These are phyloP conservation scores for Drosophila arawakana DNA, from an alignment of 1,140 invertebrate species.

Conservation along the genomic window DNA sequence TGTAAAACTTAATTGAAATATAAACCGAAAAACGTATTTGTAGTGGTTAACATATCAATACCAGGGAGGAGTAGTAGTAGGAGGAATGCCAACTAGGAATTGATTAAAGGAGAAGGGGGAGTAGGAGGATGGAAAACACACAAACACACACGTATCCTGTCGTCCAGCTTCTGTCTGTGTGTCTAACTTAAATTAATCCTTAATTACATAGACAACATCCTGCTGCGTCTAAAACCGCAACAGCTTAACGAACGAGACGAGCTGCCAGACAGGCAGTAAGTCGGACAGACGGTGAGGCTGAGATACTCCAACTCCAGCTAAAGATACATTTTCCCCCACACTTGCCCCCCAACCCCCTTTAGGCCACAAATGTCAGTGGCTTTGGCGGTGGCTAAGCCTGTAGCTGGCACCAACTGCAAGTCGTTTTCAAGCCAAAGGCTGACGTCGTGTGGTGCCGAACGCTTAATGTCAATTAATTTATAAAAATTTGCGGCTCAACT, in stretches of 20 bases:
- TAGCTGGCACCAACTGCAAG: slow-evolving; percentile 10
- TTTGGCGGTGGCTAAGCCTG: slow-evolving; percentile 23
- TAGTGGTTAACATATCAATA: slow-evolving; percentile 78
- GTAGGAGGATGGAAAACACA: slow-evolving; percentile 4
- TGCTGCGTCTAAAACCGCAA: slow-evolving; percentile 75
- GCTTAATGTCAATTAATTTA: slow-evolving; percentile 84
- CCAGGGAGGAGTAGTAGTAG: not conserved
- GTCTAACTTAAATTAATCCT: slow-evolving; percentile 84
- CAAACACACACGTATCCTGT: slow-evolving; percentile 8
- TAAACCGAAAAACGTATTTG: slow-evolving; percentile 71
- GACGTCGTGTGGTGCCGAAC: slow-evolving; percentile 74
- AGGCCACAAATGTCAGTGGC: slow-evolving; percentile 46
- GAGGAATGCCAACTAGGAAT: slow-evolving; percentile 35
- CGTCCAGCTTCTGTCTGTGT: slow-evolving; percentile 36
- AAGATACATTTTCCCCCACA: not conserved
- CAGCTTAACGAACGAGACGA: slow-evolving; percentile 83
- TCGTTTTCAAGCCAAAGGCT: not conserved
- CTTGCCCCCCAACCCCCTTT: not conserved
- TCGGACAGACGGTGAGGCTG: not conserved
- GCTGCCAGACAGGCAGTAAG: slow-evolving; percentile 56
- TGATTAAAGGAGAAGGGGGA: slow-evolving; percentile 56
- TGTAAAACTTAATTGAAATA: slow-evolving; percentile 83
- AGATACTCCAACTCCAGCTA: not conserved
- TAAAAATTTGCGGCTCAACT: slow-evolving; percentile 60
- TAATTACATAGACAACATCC: slow-evolving; percentile 84